These are phyloP conservation scores for Noctua janthina DNA, from an alignment of 2,888 invertebrate species.

Conservation along the genomic window DNA sequence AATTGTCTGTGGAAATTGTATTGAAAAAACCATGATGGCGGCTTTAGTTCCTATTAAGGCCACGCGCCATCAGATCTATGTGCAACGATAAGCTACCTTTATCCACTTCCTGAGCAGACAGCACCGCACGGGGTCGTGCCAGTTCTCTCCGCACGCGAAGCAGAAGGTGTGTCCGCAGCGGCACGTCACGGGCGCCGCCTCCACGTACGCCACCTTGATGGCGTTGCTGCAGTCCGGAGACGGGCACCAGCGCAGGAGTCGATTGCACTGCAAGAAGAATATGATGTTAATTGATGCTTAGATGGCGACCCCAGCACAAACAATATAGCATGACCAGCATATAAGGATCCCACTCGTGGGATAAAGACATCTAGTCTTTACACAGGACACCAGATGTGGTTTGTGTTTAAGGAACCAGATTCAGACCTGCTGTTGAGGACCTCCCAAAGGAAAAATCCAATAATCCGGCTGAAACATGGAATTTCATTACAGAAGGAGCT, in stretches of 20 bases:
- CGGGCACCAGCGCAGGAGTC: slow-evolving; percentile 99
- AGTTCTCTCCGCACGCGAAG: slow-evolving; percentile 98
- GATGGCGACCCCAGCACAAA: not conserved
- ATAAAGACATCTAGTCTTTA: not conserved
- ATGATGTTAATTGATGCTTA: not conserved
- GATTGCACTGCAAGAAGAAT: slow-evolving; percentile 94
- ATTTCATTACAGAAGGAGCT: not conserved
- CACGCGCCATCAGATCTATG: not conserved
- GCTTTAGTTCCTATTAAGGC: not conserved
- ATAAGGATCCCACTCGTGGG: not conserved
- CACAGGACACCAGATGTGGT: not conserved
- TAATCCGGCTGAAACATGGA: not conserved
- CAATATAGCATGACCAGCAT: not conserved
- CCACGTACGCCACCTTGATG: slow-evolving; percentile 97
- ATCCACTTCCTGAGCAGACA: slow-evolving; percentile 98
- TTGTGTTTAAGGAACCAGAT: not conserved
- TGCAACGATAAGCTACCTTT: slow-evolving; percentile 88
- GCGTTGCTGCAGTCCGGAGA: slow-evolving; percentile 99
- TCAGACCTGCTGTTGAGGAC: not conserved
- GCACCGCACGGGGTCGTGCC: slow-evolving; percentile 99
- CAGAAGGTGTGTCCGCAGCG: slow-evolving; percentile 98
- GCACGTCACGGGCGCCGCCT: slow-evolving; percentile 97
- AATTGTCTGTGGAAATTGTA: not conserved
- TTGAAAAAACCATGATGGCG: not conserved
- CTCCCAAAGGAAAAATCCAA: not conserved